These are phyloP conservation scores for Lepidonotus clava DNA, from an alignment of 2,888 invertebrate species.

Conservation along the genomic window DNA sequence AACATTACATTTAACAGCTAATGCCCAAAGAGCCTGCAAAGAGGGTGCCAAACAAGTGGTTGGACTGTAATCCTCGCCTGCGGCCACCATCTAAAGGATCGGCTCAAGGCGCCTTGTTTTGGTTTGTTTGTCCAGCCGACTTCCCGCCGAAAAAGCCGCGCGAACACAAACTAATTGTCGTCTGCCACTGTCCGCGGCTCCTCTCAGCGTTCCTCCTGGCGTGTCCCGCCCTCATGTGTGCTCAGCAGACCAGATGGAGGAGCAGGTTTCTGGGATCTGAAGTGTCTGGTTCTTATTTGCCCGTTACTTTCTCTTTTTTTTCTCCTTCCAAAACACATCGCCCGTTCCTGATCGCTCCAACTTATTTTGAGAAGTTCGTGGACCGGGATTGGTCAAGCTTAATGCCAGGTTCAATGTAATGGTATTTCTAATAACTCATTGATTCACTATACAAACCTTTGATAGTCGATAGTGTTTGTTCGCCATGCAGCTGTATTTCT, in stretches of 20 bases:
- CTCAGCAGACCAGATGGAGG: background rate
- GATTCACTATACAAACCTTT: no score
- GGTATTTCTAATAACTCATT: no score
- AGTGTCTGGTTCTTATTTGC: no score
- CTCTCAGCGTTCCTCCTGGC: conserved; percentile 21
- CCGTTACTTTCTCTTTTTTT: no score
- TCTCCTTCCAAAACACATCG: no score
- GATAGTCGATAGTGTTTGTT: no score
- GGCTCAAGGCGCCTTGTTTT: background rate
- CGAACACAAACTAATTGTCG: conserved; percentile 28
- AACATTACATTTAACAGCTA: background rate
- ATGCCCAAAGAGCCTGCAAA: background rate
- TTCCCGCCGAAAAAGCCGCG: background rate
- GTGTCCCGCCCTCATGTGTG: background rate
- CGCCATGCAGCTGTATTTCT: no score
- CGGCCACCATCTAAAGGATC: background rate
- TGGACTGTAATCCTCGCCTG: background rate
- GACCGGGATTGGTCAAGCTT: no score
- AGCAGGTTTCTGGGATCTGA: background rate
- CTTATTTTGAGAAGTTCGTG: no score
- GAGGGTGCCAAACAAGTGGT: background rate
- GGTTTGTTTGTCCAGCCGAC: conserved; percentile 33
- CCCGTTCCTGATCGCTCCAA: no score
- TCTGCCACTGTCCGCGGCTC: background rate
- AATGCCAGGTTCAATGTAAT: no score